Evolutionary conservation across 2,888 invertebrate species (phyloP).

Genomic region (Synergus laeviventris): DNA sequence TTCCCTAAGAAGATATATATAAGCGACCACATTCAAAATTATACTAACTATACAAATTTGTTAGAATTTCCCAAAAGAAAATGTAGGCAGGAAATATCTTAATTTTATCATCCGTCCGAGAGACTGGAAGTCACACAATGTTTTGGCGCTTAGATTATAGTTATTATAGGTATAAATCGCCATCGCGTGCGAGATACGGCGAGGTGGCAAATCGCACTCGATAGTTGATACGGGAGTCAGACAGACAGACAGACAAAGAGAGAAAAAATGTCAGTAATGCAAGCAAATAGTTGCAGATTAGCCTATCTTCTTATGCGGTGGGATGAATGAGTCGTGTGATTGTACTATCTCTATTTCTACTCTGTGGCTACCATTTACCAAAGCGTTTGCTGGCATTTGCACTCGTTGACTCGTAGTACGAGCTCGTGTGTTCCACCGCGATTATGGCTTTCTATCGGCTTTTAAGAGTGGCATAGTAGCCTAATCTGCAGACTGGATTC

Average conservation of each 20-base stretch:
- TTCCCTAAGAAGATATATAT: too few relatives aligned
- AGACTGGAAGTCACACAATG: background rate
- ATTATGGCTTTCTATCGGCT: slow-evolving; percentile 21
- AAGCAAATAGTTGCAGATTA: slow-evolving; percentile 36
- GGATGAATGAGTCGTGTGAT: slow-evolving; percentile 28
- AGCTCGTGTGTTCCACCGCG: background rate
- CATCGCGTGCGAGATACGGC: slow-evolving; percentile 20
- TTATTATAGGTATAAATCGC: slow-evolving; percentile 8
- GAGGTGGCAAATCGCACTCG: slow-evolving; percentile 13
- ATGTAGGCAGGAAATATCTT: background rate
- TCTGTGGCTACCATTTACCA: background rate
- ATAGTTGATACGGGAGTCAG: slow-evolving; percentile 13
- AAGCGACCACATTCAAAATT: too few relatives aligned
- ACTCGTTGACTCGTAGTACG: slow-evolving; percentile 1
- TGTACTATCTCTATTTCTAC: slow-evolving; percentile 34
- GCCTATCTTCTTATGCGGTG: slow-evolving; percentile 8
- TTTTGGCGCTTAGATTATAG: slow-evolving; percentile 28
- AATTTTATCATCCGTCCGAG: background rate
- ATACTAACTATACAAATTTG: too few relatives aligned
- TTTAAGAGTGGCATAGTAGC: background rate
- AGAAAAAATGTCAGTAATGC: slow-evolving; percentile 19
- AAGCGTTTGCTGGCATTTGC: slow-evolving; percentile 12
- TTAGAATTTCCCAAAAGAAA: too few relatives aligned
- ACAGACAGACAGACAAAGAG: background rate
- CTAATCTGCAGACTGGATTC: slow-evolving; percentile 23